Conservation (phyloP, 2,113 vertebrate species). For the Corythornis madagascariensis region DNA sequence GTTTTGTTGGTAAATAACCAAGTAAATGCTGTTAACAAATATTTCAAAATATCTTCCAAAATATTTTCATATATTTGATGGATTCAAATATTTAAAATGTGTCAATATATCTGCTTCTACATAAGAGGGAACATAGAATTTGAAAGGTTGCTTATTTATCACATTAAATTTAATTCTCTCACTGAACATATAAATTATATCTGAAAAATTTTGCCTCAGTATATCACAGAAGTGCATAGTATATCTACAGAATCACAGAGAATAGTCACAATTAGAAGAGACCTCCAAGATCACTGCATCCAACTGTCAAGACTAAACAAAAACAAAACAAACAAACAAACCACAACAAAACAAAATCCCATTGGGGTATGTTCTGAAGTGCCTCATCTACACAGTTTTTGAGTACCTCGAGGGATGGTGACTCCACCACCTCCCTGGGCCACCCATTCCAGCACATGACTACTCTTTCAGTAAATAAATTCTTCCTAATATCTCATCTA, state of each 20-base stretch:
- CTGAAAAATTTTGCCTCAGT: background rate
- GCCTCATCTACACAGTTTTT: too few species aligned
- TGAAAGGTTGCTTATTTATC: background rate
- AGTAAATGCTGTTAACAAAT: background rate
- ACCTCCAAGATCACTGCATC: too few species aligned
- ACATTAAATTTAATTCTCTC: background rate
- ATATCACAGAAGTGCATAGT: background rate
- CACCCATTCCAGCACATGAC: too few species aligned
- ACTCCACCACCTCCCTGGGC: too few species aligned
- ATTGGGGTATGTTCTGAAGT: too few species aligned
- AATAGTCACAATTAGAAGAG: too few species aligned
- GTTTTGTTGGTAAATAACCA: background rate
- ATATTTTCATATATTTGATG: background rate
- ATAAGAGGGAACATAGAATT: background rate
- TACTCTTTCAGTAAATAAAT: too few species aligned
- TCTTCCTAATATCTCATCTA: too few species aligned
- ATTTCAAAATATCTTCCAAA: background rate
- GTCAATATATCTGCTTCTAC: background rate
- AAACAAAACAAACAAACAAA: too few species aligned
- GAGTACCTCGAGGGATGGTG: too few species aligned
- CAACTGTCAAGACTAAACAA: too few species aligned
- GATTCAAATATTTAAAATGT: background rate
- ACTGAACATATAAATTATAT: background rate
- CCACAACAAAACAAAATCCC: too few species aligned
- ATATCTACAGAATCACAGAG: background rate